Evolutionary conservation across 2,888 invertebrate genomes (phyloP), one percentile per base, ranked within the genome.

Genomic region (Sarcophaga caerulescens): DNA sequence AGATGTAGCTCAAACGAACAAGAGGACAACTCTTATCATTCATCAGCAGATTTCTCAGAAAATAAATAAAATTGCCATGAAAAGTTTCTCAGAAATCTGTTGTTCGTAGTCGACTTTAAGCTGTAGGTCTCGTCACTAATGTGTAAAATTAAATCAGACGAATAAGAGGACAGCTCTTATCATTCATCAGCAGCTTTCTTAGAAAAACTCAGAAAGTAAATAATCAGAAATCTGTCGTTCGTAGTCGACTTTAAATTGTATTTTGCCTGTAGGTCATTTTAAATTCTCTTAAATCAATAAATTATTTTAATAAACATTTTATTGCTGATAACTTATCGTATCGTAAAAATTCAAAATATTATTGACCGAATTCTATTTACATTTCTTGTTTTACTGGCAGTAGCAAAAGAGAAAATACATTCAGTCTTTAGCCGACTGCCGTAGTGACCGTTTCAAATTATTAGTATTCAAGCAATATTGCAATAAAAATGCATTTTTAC

Each of bases 301-400:
- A 17, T 17, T 52, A 4, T 52, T 52, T 14, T 14, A 17, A 52
- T 14, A 52, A 52, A 14, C 4, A 12, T 19, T 45, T 8, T 19
- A 2, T 8, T 44, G 70, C 57, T 14, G 70, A 70, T 70, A 57
- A 57, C 23, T 23, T 70, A 70, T 70, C 70, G 52, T 35, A 25
- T 21, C 11, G 1, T 35, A 12, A n/a, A 11, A 44, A 59, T 57
- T 5, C 0, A 5, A 71, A 71, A 17, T 23, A 14, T 57, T 70
- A 17, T 3, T 52, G 52, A 8, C 52, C 23, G 23, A 52, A 52
- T 52, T 52, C 17, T 52, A 21, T 14, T 17, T 52, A 25, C 10
- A 21, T 23, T 52, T 52, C 17, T 52, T 52, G 52, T 14, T 52
- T 52, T n/a, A 68, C 75, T 25, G 45, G 52, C 8, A n/a, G 23